A percentile compares a stretch with the other conserved stretches of the same genome.
Conservation (phyloP, 2,797 vertebrate species). For the Yasuhikotakia modesta region DNA sequence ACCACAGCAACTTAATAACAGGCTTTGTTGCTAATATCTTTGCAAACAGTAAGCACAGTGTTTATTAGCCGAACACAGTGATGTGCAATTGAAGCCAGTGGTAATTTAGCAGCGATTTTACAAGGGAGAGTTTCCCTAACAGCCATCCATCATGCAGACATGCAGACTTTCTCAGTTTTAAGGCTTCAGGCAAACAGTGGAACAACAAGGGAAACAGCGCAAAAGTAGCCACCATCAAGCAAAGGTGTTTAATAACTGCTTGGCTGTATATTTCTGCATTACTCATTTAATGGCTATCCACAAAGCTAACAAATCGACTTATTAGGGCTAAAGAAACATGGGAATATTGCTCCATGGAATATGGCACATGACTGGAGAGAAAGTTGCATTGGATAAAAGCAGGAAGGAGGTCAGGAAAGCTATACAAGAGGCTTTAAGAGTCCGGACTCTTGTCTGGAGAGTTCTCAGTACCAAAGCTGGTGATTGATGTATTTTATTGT, state of each 20-base stretch:
- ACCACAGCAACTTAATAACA: conserved; percentile 25
- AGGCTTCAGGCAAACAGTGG: conserved; percentile 22
- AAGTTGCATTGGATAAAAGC: conserved; percentile 43
- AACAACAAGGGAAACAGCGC: conserved; percentile 27
- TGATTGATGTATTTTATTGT: conserved; percentile 51
- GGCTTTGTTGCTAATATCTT: conserved; percentile 35
- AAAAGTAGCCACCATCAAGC: conserved; percentile 32
- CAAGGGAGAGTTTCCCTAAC: conserved; percentile 23
- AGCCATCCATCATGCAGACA: conserved; percentile 51
- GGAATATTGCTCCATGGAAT: neutral
- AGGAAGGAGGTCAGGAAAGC: conserved; percentile 42
- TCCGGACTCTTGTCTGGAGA: conserved; percentile 41
- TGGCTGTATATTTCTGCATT: conserved; percentile 32
- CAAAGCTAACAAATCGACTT: conserved; percentile 17
- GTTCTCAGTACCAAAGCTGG: conserved; percentile 29
- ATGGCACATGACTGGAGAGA: conserved; percentile 26
- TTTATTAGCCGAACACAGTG: conserved; percentile 44
- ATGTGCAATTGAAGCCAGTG: conserved; percentile 46
- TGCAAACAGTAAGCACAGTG: conserved; percentile 34
- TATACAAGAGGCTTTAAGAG: conserved; percentile 34
- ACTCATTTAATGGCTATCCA: conserved; percentile 10
- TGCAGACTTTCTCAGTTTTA: conserved; percentile 43
- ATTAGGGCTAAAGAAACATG: neutral
- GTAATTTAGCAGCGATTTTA: conserved; percentile 50
- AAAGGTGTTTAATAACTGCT: conserved; percentile 28